Conservation (phyloP, 2,113 vertebrate species). For the Erpornis zantholeuca region DNA sequence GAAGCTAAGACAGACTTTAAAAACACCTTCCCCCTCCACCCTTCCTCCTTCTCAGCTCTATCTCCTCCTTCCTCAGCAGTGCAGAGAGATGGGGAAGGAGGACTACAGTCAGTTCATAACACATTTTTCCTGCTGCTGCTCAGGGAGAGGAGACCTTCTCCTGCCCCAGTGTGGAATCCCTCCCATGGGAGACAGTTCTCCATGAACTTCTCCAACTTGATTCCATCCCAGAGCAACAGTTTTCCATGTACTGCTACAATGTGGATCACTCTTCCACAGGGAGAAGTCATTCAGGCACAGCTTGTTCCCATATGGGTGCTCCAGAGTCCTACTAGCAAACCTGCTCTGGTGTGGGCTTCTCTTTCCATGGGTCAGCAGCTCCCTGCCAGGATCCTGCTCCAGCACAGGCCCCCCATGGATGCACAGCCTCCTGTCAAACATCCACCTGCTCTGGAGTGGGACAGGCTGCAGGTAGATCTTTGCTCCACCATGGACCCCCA, state of each 20-base stretch:
- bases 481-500: fast-evolving
- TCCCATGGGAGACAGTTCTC: neutral
- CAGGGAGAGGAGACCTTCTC: neutral
- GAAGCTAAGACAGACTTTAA: neutral
- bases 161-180: fast-evolving
- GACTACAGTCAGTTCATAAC: neutral
- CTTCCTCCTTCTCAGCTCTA: neutral
- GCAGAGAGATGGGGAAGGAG: no score
- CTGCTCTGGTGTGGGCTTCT: neutral
- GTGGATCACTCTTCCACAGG: neutral
- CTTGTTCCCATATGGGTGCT: neutral
- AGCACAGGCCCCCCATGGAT: no score
- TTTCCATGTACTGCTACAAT: neutral
- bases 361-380: neutral
- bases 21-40: neutral
- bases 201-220: neutral
- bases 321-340: neutral
- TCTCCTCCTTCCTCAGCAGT: neutral
- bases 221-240: neutral
- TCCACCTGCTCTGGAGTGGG: neutral
- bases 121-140: fast-evolving
- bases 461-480: neutral
- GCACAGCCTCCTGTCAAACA: neutral
- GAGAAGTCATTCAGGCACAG: neutral
- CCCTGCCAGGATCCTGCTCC: neutral